phyloP scores from a whole-genome alignment of 2,113 vertebrate genomes.

The Lynx canadensis region DNA sequence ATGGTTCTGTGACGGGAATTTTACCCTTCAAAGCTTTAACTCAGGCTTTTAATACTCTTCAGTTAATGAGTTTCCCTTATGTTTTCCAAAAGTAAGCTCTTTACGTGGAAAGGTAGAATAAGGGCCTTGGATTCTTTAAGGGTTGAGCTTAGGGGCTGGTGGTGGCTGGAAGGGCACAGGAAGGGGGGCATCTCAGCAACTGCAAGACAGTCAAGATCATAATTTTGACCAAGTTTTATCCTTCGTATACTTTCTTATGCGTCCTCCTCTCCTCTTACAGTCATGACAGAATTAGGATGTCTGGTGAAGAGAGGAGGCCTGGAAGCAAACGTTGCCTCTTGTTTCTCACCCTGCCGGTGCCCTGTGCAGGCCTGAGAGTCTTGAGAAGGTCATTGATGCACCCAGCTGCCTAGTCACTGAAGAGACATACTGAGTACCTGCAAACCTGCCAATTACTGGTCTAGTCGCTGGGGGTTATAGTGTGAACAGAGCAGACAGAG shows the following conservation, averaged over 20 bases:
- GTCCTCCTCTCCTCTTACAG: too few relatives aligned
- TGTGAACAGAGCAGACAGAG: background rate
- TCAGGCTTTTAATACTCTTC: background rate
- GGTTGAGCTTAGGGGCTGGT: accelerated
- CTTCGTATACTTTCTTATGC: background rate
- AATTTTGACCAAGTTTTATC: background rate
- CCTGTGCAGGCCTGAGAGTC: background rate
- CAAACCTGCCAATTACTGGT: background rate
- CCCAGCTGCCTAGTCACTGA: background rate
- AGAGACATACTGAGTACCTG: background rate
- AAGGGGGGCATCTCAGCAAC: background rate
- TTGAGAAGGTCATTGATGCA: background rate
- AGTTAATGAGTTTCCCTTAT: background rate
- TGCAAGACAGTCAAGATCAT: background rate
- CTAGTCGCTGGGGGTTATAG: background rate
- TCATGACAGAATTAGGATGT: background rate
- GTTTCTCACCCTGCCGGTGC: background rate
- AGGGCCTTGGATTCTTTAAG: background rate
- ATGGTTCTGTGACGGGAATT: background rate
- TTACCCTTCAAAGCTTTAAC: background rate
- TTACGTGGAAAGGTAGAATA: background rate
- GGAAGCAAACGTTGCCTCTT: background rate
- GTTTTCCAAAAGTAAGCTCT: constrained; percentile 37
- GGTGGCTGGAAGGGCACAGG: background rate
- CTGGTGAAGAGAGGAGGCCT: background rate